These are phyloP conservation scores for Glaucopsyche alexis DNA, from an alignment of 2,888 invertebrate species.

Conservation along the genomic window DNA sequence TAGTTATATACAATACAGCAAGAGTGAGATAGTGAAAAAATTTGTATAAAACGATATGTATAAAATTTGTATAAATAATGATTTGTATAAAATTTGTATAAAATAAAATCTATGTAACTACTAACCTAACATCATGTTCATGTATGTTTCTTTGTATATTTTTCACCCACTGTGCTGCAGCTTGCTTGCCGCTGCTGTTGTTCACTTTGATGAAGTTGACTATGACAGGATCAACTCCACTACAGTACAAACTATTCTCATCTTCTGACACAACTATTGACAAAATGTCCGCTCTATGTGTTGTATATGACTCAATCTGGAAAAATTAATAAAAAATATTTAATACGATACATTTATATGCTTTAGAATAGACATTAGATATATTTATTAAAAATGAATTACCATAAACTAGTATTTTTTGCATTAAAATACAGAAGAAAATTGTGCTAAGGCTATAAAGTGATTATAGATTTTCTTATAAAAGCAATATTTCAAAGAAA, in stretches of 20 bases:
- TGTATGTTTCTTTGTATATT: slow-evolving; percentile 89
- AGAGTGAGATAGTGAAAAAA: too few relatives aligned
- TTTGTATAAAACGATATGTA: too few relatives aligned
- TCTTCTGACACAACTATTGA: slow-evolving; percentile 86
- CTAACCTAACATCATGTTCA: slow-evolving; percentile 89
- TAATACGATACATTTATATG: too few relatives aligned
- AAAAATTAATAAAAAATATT: slow-evolving; percentile 37
- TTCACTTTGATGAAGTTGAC: slow-evolving; percentile 85
- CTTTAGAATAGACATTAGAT: too few relatives aligned
- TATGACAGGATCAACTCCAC: slow-evolving; percentile 91
- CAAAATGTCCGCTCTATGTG: slow-evolving; percentile 90
- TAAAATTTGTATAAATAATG: too few relatives aligned
- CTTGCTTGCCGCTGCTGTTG: slow-evolving; percentile 71
- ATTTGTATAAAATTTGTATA: too few relatives aligned
- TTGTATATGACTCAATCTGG: slow-evolving; percentile 86
- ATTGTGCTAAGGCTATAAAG: too few relatives aligned
- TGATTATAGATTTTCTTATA: too few relatives aligned
- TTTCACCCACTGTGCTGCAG: slow-evolving; percentile 88
- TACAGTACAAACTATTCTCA: slow-evolving; percentile 85
- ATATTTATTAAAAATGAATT: too few relatives aligned
- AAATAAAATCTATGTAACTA: not conserved
- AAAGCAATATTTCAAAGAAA: not conserved
- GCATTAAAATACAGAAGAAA: too few relatives aligned
- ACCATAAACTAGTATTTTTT: too few relatives aligned
- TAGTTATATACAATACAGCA: too few relatives aligned